Base-by-base conservation (phyloP, 2,797 vertebrate species). In the Alectoris magna region DNA sequence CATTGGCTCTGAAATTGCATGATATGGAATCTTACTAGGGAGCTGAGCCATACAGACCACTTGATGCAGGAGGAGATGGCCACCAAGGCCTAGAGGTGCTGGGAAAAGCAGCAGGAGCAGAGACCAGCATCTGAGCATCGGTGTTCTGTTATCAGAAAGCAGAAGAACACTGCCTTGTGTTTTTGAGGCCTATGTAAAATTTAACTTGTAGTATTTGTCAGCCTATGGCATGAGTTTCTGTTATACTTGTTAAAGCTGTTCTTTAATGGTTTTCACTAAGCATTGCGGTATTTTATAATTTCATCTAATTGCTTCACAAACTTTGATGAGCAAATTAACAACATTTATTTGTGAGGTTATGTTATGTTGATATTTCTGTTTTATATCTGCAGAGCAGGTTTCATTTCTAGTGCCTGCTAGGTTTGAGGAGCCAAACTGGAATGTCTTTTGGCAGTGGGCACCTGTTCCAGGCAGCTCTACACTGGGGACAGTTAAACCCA, bases 251-350 rank as follows among this genome's bases (percentile, higher is more conserved):
- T 5, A 56, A 76, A n/a, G 26, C 29, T 91, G 72, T 72, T 59
- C 51, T 87, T 80, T 43, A 70, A 56, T 27, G 13, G 9, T 70
- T 39, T 76, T 87, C 38, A 31, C 82, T 85, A 87, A 78, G 39
- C n/a, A 44, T 9, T 18, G 36, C 16, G 17, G 58, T 60, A 39
- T 64, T 79, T 48, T 80, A 6, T 60, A 76, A 67, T 3, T 68
- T 93, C 11, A 41, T 71, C 53, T 74, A 62, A 85, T 71, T 64
- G 64, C 53, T 89, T 93, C 41, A 34, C 48, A 68, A 80, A 67
- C 22, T 63, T 67, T 64, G 73, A 53, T 11, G 66, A 85, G n/a
- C 10, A 24, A 55, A 56, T 76, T 76, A 26, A 38, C 44, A 53
- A 31, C 14, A 60, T 68, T 89, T 83, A 31, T 73, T 87, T 64